These are phyloP conservation scores for Dromaius novaehollandiae DNA, from an alignment of 2,113 vertebrate species.

Conservation along the genomic window DNA sequence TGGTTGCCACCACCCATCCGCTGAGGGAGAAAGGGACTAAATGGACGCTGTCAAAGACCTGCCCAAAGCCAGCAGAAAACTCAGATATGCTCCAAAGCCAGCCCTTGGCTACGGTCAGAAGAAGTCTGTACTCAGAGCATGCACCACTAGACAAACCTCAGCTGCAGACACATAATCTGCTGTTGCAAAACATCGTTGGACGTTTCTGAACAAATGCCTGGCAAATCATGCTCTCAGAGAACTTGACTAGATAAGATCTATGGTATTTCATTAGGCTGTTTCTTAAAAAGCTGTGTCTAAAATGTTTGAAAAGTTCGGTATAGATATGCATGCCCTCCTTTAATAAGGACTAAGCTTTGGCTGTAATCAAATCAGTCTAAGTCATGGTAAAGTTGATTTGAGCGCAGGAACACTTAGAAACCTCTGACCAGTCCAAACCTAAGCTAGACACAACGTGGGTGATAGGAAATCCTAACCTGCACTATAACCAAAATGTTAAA, in stretches of 20 bases:
- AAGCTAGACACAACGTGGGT: background rate
- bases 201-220: background rate
- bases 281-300: slow-evolving; percentile 33
- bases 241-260: background rate
- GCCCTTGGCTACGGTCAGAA: background rate
- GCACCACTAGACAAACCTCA: background rate
- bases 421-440: background rate
- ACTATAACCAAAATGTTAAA: background rate
- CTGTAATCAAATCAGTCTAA: background rate
- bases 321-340: background rate
- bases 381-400: background rate
- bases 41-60: background rate
- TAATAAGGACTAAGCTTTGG: background rate
- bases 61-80: background rate
- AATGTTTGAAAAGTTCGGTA: slow-evolving; percentile 9
- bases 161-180: background rate
- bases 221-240: background rate
- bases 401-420: background rate
- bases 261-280: background rate
- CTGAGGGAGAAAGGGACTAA: background rate
- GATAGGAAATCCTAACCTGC: background rate
- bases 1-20: background rate
- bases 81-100: background rate
- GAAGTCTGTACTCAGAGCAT: background rate
- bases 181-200: background rate